Evolutionary conservation across 2,113 vertebrate genomes (phyloP).

Genomic region (Lathamus discolor): DNA sequence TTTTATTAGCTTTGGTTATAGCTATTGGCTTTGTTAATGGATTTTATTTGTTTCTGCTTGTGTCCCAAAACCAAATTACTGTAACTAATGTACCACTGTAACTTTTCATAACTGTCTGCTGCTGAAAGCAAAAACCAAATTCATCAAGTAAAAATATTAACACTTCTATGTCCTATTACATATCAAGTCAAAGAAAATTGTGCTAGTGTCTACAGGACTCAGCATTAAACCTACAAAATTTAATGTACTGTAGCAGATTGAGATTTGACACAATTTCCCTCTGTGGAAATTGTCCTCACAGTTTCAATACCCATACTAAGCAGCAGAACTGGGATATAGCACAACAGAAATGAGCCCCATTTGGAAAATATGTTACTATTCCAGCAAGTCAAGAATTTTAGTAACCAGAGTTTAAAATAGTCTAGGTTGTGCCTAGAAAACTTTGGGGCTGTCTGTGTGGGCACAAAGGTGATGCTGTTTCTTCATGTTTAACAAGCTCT

Average conservation of each 20-base stretch:
- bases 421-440: not conserved
- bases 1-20: constrained; percentile 62
- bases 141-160: constrained; percentile 71
- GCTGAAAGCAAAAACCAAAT: constrained; percentile 59
- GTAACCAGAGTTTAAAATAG: not conserved
- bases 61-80: constrained; percentile 66
- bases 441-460: not conserved
- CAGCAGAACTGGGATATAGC: not conserved
- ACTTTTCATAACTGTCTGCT: constrained; percentile 53
- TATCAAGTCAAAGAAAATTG: constrained; percentile 39
- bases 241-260: constrained; percentile 54
- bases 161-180: constrained; percentile 60
- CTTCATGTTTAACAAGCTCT: not conserved
- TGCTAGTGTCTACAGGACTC: constrained; percentile 38
- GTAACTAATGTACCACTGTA: constrained; percentile 63
- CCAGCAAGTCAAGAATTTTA: not conserved
- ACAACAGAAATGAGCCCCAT: not conserved
- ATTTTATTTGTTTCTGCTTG: constrained; percentile 64
- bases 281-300: not conserved
- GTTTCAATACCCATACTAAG: not conserved
- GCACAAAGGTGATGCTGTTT: not conserved
- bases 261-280: constrained; percentile 36
- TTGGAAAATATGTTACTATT: constrained; percentile 7
- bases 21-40: constrained; percentile 61
- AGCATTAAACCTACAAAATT: constrained; percentile 20